Base-by-base conservation (phyloP, 2,113 vertebrate genomes). In the Pluvialis apricaria region DNA sequence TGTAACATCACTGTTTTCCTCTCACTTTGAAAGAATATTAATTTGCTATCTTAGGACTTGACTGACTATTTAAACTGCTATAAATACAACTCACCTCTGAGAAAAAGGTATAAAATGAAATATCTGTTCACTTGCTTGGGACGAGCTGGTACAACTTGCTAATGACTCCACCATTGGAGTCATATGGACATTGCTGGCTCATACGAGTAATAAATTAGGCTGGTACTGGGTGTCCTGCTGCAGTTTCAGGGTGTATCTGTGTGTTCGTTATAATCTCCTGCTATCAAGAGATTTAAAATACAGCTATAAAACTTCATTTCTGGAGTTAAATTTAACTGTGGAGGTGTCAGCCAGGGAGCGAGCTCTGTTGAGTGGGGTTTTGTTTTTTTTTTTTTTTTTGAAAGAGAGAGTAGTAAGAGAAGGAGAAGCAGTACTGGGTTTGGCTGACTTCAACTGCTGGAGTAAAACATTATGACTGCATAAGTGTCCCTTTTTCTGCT, bases 1-100 rank as follows among this genome's bases (percentile, higher is more conserved):
- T 82, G 78, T 88, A 96, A 75, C 90, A 93, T 93, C 90, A 84
- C 77, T 93, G 86, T 95, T 96, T 91, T 92, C 86, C 40, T 94
- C 87, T 97, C 31, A 0, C 88, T 96, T 96, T 90, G 88, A 57
- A 86, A 71, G 78, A 82, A 81, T 86, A 88, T 97, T 92, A 94
- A 97, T 96, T 94, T 94, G 34, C 71, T 81, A 44, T 91, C 82
- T 77, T 76, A 96, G 89, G 95, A 73, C 57, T 95, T 94, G 77
- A 36, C 77, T 94, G 70, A 57, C 87, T 92, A 6, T 72, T 89
- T 83, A 89, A 82, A 81, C 58, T 64, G 61, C 82, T 96, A 61
- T 92, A 90, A 89, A 95, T 86, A 75, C 54, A 80, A 38, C 38
- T 91, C 57, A 75, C 64, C 68, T 96, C 82, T 51, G 55, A 90